phyloP scores from a whole-genome alignment of 2,113 vertebrate genomes.

The Columba livia region DNA sequence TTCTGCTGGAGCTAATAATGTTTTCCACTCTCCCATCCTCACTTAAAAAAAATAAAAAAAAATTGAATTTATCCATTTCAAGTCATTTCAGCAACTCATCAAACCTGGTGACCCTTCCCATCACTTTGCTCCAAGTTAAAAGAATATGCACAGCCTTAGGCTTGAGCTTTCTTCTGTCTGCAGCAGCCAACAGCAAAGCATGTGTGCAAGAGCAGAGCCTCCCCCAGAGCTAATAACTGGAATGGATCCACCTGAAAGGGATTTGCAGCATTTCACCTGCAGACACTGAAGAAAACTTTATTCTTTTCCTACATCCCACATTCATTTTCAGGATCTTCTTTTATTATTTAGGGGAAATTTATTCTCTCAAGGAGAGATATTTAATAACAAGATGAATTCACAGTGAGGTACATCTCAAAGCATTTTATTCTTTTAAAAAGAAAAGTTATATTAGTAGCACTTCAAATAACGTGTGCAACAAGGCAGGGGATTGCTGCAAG shows the following conservation, averaged over 20 bases:
- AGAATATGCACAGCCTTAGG: not conserved
- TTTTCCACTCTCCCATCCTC: not conserved
- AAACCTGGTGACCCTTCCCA: not conserved
- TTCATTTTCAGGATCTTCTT: not conserved
- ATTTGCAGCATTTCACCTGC: not conserved
- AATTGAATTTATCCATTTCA: not conserved
- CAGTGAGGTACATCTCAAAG: not conserved
- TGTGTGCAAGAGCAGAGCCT: not conserved
- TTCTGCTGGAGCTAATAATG: not conserved
- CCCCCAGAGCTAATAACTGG: accelerated
- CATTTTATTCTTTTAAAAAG: not conserved
- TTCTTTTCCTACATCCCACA: no score
- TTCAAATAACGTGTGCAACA: not conserved
- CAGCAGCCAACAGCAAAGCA: not conserved
- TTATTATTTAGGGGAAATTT: not conserved
- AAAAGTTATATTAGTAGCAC: not conserved
- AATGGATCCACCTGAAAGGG: accelerated
- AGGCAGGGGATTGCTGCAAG: not conserved
- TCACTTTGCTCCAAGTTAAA: not conserved
- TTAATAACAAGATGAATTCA: not conserved
- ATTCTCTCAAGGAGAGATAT: not conserved
- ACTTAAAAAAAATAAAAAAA: not conserved
- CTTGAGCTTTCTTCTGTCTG: not conserved
- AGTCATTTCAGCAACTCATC: not conserved
- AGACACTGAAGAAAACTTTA: not conserved